Percentiles rank a stretch among this genome's conserved stretches.
phyloP scores from a whole-genome alignment of 2,113 vertebrate genomes.

The Aythya baeri region DNA sequence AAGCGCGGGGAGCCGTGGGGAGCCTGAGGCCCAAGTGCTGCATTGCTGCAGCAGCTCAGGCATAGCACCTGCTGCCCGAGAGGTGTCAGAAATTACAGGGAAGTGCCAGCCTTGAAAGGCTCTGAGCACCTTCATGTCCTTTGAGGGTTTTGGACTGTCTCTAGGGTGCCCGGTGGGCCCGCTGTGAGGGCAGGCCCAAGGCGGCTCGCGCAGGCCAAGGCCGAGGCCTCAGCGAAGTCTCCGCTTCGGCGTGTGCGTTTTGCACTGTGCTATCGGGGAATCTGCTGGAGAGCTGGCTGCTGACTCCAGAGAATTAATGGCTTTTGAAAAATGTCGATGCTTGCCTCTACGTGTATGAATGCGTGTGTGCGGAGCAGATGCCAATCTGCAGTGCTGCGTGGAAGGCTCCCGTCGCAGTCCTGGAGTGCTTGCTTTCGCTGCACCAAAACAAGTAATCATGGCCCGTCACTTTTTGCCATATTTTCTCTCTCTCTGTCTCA shows the following conservation, averaged over 20 bases:
- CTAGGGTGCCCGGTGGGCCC: neutral
- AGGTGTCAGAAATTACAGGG: accelerated
- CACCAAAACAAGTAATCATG: neutral
- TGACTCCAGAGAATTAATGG: accelerated
- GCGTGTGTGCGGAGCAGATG: neutral
- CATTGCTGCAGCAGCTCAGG: accelerated
- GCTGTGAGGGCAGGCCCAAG: accelerated
- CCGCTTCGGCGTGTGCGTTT: neutral
- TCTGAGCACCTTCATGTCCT: accelerated
- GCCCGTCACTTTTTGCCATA: neutral
- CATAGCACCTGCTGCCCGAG: accelerated
- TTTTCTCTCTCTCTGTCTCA: neutral
- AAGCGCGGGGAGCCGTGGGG: neutral
- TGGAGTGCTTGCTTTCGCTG: neutral
- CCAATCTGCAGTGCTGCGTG: accelerated
- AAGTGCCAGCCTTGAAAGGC: accelerated
- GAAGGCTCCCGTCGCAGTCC: accelerated
- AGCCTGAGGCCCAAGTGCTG: accelerated
- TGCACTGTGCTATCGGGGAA: neutral
- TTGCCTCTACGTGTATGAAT: neutral
- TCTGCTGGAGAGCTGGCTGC: neutral
- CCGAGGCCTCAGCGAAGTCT: too few species aligned
- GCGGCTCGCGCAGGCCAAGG: too few species aligned
- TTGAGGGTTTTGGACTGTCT: neutral
- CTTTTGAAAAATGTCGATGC: neutral